These are phyloP conservation scores for Calliopum simillimum DNA, from an alignment of 2,888 invertebrate genomes.

Conservation along the genomic window DNA sequence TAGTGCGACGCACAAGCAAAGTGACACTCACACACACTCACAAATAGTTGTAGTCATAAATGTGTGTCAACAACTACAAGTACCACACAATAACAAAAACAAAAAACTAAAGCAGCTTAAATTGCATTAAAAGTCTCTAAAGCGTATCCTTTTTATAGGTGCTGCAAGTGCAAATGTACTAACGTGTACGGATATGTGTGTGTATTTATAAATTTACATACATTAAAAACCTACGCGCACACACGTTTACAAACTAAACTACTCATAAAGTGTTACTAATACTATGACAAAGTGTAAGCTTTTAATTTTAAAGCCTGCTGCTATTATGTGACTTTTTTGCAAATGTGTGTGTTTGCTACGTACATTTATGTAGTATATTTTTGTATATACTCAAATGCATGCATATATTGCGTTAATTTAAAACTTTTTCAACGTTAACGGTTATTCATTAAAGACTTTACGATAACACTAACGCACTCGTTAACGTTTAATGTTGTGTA, in stretches of 20 bases:
- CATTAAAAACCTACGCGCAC: too few species aligned
- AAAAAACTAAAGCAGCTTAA: neutral
- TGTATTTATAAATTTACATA: neutral
- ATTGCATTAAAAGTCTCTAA: neutral
- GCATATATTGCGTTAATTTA: conserved; percentile 6
- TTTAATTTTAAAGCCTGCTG: conserved; percentile 22
- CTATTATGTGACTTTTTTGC: neutral
- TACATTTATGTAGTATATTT: too few species aligned
- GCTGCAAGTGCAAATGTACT: neutral
- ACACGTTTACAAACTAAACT: too few species aligned
- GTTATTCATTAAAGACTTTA: conserved; percentile 3
- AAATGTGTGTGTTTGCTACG: neutral
- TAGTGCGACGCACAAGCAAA: neutral
- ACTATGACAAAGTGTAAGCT: conserved; percentile 15
- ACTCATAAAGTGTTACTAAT: conserved; percentile 12
- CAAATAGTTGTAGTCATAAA: neutral
- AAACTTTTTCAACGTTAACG: conserved; percentile 6
- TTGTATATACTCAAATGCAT: too few species aligned
- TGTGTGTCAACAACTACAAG: conserved; percentile 5
- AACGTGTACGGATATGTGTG: neutral
- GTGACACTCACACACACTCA: conserved; percentile 13
- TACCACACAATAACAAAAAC: too few species aligned
- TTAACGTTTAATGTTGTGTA: neutral
- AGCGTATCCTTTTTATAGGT: neutral
- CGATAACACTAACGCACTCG: too few species aligned